Evolutionary conservation across 2,888 invertebrate genomes (phyloP).

Genomic region (Willowsia nigromaculata): DNA sequence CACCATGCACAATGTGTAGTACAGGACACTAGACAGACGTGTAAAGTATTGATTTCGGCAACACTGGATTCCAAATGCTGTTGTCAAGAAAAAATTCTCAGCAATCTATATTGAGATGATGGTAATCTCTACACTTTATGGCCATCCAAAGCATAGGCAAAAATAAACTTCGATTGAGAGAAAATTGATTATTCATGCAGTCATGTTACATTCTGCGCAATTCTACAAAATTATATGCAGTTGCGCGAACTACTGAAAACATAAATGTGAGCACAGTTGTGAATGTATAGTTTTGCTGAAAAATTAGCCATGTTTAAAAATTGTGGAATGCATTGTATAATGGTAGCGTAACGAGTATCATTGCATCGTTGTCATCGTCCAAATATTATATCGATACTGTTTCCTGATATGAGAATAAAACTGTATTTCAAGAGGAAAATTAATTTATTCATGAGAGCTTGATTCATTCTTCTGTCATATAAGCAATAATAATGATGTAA

Average conservation of each 20-base stretch:
- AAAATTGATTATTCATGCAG: constrained; percentile 27
- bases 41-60: background rate
- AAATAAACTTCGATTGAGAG: background rate
- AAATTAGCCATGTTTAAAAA: background rate
- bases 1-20: too few relatives aligned
- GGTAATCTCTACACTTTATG: background rate
- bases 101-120: background rate
- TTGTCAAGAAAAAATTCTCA: too few relatives aligned
- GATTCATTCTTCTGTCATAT: background rate
- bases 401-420: constrained; percentile 13
- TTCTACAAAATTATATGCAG: background rate
- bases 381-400: background rate
- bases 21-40: background rate
- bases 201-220: background rate
- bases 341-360: background rate
- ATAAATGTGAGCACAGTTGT: background rate
- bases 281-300: background rate
- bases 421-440: background rate
- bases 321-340: background rate
- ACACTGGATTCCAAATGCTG: too few relatives aligned
- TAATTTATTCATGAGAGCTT: constrained; percentile 18
- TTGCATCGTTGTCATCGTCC: background rate
- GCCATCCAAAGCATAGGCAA: background rate
- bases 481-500: background rate
- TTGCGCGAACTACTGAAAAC: background rate